Evolutionary conservation across 2,113 vertebrate species (phyloP), one percentile per base, ranked within the genome.

Genomic region (Oreochromis aureus): DNA sequence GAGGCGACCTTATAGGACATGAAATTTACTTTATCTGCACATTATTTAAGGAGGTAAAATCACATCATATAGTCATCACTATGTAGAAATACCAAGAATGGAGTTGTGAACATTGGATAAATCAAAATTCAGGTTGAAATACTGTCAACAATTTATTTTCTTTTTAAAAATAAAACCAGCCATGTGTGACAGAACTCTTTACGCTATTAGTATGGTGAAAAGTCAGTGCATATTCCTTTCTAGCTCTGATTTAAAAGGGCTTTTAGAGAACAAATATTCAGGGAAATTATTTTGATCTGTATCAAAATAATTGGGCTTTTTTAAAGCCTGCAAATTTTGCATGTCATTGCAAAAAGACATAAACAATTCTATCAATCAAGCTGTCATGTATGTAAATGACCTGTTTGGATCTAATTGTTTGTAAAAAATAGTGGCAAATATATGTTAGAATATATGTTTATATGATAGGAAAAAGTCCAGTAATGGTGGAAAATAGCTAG

Each of bases 391-490:
- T 61, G 16, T 61, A 19, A 61, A 34, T 61, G 30, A 61, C 34
- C 59, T 34, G 30, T 19, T 61, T 61, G 30, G 58, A 2, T 61
- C 58, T 61, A 34, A 61, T 61, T 61, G 30, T 61, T 19, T 34
- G 59, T 63, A 63, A 34, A n/a, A 69, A 69, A 69, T 22, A 69
- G 34, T 69, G 34, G 19, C 34, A 69, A 69, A 69, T 69, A 69
- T 22, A 69, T 69, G 34, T 69, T 69, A 13, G 34, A 39, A 69
- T 69, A 66, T n/a, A 39, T 41, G 11, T 69, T 69, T 69, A 66
- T 66, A 66, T 66, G 9, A 61, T 61, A 19, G 30, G 59, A 1
- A 27, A 10, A 58, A 59, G 4, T 0, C 0, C 58, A 61, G 59
- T 34, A 61, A 34, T 61, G 10, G 34, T 39, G 34, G 34, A 22